A percentile compares a stretch with the other conserved stretches of the same genome.
phyloP scores from a whole-genome alignment of 2,113 vertebrate species.

The Elgaria multicarinata region DNA sequence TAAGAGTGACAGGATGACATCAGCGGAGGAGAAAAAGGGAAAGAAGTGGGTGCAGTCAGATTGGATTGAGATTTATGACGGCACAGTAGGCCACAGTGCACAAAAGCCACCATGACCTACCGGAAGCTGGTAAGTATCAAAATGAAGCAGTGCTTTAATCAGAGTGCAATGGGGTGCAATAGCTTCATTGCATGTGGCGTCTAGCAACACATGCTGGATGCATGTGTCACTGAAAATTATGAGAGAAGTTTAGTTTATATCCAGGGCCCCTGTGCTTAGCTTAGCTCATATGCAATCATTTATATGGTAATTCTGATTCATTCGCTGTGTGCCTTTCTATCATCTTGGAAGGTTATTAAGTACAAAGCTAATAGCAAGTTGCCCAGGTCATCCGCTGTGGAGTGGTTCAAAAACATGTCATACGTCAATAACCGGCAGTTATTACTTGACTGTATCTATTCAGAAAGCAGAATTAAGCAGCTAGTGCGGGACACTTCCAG shows the following conservation, averaged over 20 bases:
- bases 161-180: background rate
- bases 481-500: background rate
- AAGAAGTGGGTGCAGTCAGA: accelerated
- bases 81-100: accelerated
- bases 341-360: slow-evolving; percentile 13
- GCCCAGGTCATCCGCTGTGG: slow-evolving; percentile 12
- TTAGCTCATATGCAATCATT: slow-evolving; percentile 9
- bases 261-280: background rate
- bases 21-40: background rate
- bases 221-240: slow-evolving; percentile 17
- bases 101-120: background rate
- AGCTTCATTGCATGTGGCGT: slow-evolving; percentile 6
- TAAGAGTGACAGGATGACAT: slow-evolving; percentile 35
- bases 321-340: background rate
- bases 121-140: slow-evolving; percentile 8
- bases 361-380: slow-evolving; percentile 9
- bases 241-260: slow-evolving; percentile 36
- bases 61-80: background rate
- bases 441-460: background rate
- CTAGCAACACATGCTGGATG: background rate
- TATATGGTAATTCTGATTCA: background rate
- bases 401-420: slow-evolving; percentile 27
- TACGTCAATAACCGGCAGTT: slow-evolving; percentile 22
- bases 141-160: accelerated
- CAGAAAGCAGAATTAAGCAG: slow-evolving; percentile 19